Conservation (phyloP, 1,140 invertebrate species). For the Berghia stephanieae region DNA sequence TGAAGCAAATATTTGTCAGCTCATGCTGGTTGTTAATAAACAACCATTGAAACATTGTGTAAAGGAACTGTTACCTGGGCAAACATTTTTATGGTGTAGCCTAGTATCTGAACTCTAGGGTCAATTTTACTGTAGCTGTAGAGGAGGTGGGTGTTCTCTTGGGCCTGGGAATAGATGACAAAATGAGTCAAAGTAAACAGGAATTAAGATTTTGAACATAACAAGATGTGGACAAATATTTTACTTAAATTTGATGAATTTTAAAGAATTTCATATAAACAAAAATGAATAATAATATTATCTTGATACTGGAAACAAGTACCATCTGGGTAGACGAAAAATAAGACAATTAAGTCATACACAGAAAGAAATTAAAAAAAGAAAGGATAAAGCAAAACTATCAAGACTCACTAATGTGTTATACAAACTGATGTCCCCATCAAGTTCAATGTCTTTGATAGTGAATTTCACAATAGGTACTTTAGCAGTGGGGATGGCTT, state of each 20-base stretch:
- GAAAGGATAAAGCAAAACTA: neutral
- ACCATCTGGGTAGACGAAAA: too few relatives aligned
- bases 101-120: conserved; percentile 69
- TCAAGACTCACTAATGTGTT: conserved; percentile 69
- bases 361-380: neutral
- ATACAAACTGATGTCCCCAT: conserved; percentile 75
- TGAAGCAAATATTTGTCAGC: neutral
- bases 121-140: conserved; percentile 71
- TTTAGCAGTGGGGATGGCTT: conserved; percentile 73
- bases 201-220: too few relatives aligned
- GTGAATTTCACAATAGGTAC: conserved; percentile 76
- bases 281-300: neutral
- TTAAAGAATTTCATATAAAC: neutral
- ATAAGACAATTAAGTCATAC: neutral
- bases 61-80: conserved; percentile 67
- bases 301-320: neutral
- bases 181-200: too few relatives aligned
- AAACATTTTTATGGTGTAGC: conserved; percentile 72
- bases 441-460: conserved; percentile 66
- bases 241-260: neutral
- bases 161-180: conserved; percentile 59
- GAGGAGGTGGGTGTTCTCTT: conserved; percentile 72
- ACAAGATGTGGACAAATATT: neutral
- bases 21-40: neutral
- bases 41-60: neutral